Evolutionary conservation across 2,888 invertebrate genomes (phyloP).

Genomic region (Oxyscelio sp.): DNA sequence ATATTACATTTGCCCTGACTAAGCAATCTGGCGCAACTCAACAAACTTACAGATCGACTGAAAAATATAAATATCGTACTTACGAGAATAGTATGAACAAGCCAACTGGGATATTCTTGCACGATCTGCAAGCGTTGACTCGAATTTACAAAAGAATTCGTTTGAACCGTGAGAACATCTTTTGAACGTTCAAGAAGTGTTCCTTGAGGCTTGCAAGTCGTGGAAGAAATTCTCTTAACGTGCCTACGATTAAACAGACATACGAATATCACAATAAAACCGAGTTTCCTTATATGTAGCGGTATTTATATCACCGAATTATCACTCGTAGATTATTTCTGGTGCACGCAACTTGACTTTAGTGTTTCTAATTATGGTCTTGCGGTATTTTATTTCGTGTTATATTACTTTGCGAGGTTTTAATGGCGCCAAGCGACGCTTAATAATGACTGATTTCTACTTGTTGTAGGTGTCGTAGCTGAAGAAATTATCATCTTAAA

Average conservation of each 20-base stretch:
- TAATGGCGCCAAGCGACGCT: conserved; percentile 23
- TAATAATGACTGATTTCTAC: conserved; percentile 25
- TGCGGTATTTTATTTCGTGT: conserved; percentile 13
- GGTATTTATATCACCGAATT: conserved; percentile 62
- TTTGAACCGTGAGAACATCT: too few relatives aligned
- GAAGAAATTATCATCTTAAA: too few relatives aligned
- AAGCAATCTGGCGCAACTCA: too few relatives aligned
- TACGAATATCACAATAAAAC: conserved; percentile 72
- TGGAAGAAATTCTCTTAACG: conserved; percentile 22
- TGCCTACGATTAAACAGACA: conserved; percentile 62
- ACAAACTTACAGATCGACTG: too few relatives aligned
- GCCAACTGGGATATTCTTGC: too few relatives aligned
- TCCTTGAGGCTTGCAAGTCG: too few relatives aligned
- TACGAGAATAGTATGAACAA: too few relatives aligned
- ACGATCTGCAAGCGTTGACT: too few relatives aligned
- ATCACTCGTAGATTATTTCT: conserved; percentile 59
- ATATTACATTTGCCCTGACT: too few relatives aligned
- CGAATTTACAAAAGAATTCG: too few relatives aligned
- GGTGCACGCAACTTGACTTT: conserved; percentile 56
- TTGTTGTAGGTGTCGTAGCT: background rate
- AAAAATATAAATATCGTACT: too few relatives aligned
- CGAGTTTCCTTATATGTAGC: conserved; percentile 61
- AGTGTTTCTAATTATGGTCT: conserved; percentile 13
- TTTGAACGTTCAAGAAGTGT: too few relatives aligned
- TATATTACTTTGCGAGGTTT: conserved; percentile 58